Evolutionary conservation across 1,140 invertebrate species (phyloP).

Genomic region (Carcinoscorpius rotundicauda): DNA sequence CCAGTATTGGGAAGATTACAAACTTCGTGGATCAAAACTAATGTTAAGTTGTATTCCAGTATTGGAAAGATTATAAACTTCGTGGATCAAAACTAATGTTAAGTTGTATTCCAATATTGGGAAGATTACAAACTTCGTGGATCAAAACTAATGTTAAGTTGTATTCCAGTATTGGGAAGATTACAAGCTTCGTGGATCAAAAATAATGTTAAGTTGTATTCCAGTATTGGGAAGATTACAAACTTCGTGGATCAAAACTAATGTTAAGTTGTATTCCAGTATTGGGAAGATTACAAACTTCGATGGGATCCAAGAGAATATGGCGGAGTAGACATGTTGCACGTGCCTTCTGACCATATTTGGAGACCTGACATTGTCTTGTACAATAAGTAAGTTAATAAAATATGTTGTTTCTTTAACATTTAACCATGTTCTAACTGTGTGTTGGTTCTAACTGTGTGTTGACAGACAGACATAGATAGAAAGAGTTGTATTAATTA

Average conservation of each 20-base stretch:
- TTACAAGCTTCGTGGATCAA: slow-evolving; percentile 32
- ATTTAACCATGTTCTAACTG: no score
- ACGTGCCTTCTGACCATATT: slow-evolving; percentile 41
- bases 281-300: slow-evolving; percentile 40
- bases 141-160: background rate
- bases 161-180: slow-evolving; percentile 34
- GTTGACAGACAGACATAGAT: no score
- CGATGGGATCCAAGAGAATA: slow-evolving; percentile 40
- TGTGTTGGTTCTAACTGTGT: no score
- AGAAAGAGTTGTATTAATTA: no score
- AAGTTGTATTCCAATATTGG: slow-evolving; percentile 29
- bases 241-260: slow-evolving; percentile 26
- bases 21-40: slow-evolving; percentile 26
- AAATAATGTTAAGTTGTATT: slow-evolving; percentile 1
- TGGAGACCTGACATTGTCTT: slow-evolving; percentile 63
- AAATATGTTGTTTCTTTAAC: no score
- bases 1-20: slow-evolving; percentile 38
- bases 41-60: slow-evolving; percentile 14
- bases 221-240: slow-evolving; percentile 38
- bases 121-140: slow-evolving; percentile 36
- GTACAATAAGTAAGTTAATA: slow-evolving; percentile 36
- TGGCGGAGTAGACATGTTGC: slow-evolving; percentile 39
- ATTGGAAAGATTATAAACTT: slow-evolving; percentile 40
- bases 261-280: slow-evolving; percentile 14
- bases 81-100: slow-evolving; percentile 1